A percentile compares a stretch with the other conserved stretches of the same genome.
Evolutionary conservation across 1,140 invertebrate genomes (phyloP).

Genomic region (Rhyacophila brunnea): DNA sequence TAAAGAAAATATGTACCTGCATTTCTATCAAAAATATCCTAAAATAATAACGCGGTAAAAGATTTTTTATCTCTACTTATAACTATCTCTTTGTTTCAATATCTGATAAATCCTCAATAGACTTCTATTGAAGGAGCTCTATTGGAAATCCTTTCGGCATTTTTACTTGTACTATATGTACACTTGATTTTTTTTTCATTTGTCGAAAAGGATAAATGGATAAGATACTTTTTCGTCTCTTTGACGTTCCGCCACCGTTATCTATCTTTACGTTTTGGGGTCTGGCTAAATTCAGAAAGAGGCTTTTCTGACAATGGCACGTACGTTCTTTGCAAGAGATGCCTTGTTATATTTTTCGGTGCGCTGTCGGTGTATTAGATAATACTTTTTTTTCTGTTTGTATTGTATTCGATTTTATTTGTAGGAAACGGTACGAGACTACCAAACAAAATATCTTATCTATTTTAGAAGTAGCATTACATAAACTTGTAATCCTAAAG

Average conservation of each 20-base stretch:
- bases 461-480: neutral
- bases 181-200: neutral
- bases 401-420: no score
- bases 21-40: no score
- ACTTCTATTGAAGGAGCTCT: no score
- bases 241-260: constrained; percentile 10
- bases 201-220: constrained; percentile 23
- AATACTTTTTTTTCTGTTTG: no score
- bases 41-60: no score
- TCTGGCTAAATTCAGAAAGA: constrained; percentile 22
- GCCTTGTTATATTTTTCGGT: neutral
- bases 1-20: no score
- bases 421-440: no score
- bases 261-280: constrained; percentile 12
- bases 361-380: no score
- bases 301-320: constrained; percentile 26
- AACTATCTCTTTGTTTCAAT: no score
- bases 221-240: constrained; percentile 20
- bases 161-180: neutral
- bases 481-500: neutral
- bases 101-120: no score
- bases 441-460: constrained; percentile 24
- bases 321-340: constrained; percentile 14
- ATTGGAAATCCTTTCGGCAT: neutral
- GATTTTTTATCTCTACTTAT: no score